Conservation (phyloP, 2,113 vertebrate species). For the Cyprinodon tularosa region DNA sequence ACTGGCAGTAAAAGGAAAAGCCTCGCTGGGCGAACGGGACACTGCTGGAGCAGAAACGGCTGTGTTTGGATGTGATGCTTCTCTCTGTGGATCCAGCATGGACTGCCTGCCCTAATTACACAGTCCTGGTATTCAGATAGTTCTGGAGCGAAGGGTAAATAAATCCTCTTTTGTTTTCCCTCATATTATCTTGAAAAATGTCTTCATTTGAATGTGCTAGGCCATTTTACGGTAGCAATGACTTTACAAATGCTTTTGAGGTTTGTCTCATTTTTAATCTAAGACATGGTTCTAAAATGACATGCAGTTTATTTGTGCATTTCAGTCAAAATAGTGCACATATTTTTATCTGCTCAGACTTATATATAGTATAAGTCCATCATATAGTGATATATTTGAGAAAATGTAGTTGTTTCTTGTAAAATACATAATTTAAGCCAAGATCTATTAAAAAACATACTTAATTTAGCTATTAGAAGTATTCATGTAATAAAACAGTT, state of each 20-base stretch:
- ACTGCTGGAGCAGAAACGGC: slow-evolving; percentile 58
- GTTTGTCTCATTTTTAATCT: not conserved
- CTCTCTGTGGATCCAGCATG: slow-evolving; percentile 65
- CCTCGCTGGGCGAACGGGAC: slow-evolving; percentile 33
- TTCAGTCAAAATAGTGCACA: not conserved
- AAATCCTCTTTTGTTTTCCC: slow-evolving; percentile 22
- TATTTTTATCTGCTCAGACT: not conserved
- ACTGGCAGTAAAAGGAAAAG: slow-evolving; percentile 50
- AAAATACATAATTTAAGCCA: not conserved
- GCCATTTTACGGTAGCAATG: slow-evolving; percentile 16
- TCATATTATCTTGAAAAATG: slow-evolving; percentile 7
- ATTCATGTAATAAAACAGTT: not conserved
- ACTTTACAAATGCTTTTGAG: slow-evolving; percentile 4
- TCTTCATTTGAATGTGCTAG: slow-evolving; percentile 27
- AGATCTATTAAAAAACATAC: not conserved
- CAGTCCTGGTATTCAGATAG: slow-evolving; percentile 68
- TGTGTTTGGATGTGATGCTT: slow-evolving; percentile 66
- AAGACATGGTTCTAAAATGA: not conserved
- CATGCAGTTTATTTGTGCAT: not conserved
- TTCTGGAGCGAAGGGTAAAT: slow-evolving; percentile 78
- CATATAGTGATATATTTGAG: not conserved
- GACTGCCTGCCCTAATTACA: slow-evolving; percentile 70
- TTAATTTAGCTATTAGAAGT: not conserved
- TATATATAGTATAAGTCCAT: not conserved
- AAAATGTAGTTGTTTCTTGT: not conserved